Conservation (phyloP, 2,888 invertebrate species). For the Tricholauxania praeusta region DNA sequence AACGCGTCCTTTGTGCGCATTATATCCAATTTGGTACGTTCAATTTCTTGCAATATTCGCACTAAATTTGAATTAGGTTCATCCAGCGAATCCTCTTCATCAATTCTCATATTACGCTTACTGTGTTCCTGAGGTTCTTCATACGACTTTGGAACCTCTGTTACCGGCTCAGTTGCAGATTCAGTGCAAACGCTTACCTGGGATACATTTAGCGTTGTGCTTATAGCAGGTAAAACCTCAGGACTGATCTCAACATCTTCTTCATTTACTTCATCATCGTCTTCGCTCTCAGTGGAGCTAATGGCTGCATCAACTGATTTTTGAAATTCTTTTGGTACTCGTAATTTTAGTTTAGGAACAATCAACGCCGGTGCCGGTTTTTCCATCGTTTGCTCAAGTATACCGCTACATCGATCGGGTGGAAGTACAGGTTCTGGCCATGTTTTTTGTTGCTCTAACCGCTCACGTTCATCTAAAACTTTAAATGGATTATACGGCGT, state of each 20-base stretch:
- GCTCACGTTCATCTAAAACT: slow-evolving; percentile 48
- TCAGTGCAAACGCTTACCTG: slow-evolving; percentile 44
- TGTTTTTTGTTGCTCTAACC: slow-evolving; percentile 39
- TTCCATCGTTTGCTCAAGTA: slow-evolving; percentile 35
- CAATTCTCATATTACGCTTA: slow-evolving; percentile 23
- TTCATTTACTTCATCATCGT: slow-evolving; percentile 54
- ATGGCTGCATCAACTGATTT: slow-evolving; percentile 66
- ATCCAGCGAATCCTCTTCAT: slow-evolving; percentile 52
- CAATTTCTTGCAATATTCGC: slow-evolving; percentile 60
- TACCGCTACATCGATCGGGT: slow-evolving; percentile 34
- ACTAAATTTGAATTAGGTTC: slow-evolving; percentile 54
- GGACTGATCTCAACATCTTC: slow-evolving; percentile 23
- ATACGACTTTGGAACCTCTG: slow-evolving; percentile 41
- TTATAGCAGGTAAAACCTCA: neutral
- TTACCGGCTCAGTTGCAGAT: slow-evolving; percentile 46
- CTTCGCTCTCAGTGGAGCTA: slow-evolving; percentile 64
- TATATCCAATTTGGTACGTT: slow-evolving; percentile 63
- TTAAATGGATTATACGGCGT: slow-evolving; percentile 46
- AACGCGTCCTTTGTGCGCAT: slow-evolving; percentile 58
- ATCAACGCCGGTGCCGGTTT: slow-evolving; percentile 51
- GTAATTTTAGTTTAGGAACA: slow-evolving; percentile 78
- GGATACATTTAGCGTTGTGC: slow-evolving; percentile 44
- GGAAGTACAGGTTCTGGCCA: slow-evolving; percentile 28
- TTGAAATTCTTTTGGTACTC: slow-evolving; percentile 74
- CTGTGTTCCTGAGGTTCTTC: slow-evolving; percentile 27